Percentiles rank a stretch among this genome's conserved stretches.
These are phyloP conservation scores for Neomonachus schauinslandi DNA, from an alignment of 2,113 vertebrate species.

Conservation along the genomic window DNA sequence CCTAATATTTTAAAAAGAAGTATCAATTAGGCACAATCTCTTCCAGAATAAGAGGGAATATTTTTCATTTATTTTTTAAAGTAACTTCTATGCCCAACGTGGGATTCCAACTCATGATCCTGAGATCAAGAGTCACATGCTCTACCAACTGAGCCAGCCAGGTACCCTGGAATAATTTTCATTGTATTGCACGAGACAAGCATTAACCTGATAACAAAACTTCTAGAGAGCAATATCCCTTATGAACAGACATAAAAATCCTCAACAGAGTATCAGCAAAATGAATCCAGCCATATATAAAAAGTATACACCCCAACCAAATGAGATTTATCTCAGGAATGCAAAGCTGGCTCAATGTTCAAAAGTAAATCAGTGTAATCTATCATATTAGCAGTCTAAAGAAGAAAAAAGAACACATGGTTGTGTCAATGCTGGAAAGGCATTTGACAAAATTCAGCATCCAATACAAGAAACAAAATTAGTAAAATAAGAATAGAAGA, in stretches of 20 bases:
- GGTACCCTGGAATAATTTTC: neutral
- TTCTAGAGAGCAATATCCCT: neutral
- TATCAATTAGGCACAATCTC: neutral
- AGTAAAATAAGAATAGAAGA: neutral
- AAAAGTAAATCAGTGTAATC: neutral
- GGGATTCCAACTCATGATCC: neutral
- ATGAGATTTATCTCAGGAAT: neutral
- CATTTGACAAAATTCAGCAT: neutral
- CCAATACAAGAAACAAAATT: neutral
- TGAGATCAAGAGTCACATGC: neutral
- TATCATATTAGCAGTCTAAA: neutral
- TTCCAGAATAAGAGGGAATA: neutral
- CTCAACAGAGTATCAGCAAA: neutral
- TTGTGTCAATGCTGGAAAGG: neutral
- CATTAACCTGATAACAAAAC: neutral
- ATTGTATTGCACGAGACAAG: neutral
- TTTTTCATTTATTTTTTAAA: neutral
- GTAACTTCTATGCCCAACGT: neutral
- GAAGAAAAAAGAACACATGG: neutral
- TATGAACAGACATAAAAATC: neutral
- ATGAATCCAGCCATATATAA: neutral
- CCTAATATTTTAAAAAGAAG: neutral
- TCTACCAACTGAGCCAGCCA: neutral
- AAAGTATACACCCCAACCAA: neutral
- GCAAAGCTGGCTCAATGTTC: neutral